Percentiles rank a stretch among this genome's conserved stretches.
Evolutionary conservation across 2,888 invertebrate species (phyloP).

Genomic region (Malthinus flaveolus): DNA sequence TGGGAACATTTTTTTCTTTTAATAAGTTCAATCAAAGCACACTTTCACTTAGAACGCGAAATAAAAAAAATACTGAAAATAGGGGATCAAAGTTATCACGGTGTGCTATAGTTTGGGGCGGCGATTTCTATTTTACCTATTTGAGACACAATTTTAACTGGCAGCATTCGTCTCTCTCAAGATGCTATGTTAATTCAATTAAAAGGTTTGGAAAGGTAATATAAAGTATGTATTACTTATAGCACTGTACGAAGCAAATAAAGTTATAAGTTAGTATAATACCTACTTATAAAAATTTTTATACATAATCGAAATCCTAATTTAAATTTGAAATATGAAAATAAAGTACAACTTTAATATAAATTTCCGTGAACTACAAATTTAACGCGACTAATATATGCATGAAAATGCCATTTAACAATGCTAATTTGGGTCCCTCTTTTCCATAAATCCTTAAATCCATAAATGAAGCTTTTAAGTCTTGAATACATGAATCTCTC

Average conservation of each 20-base stretch:
- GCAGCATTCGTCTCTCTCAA: too few species aligned
- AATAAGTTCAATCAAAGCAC: too few species aligned
- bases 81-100: too few species aligned
- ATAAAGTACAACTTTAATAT: constrained; percentile 10
- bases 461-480: constrained; percentile 27
- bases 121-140: too few species aligned
- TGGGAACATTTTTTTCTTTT: too few species aligned
- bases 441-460: constrained; percentile 29
- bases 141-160: too few species aligned
- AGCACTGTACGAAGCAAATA: background rate
- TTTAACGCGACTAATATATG: constrained; percentile 28
- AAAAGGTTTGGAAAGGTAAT: too few species aligned
- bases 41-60: too few species aligned
- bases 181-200: too few species aligned
- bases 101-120: too few species aligned
- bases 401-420: constrained; percentile 36
- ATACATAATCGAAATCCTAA: background rate
- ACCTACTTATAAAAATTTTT: background rate
- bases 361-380: constrained; percentile 10
- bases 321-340: constrained; percentile 2
- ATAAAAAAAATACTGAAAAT: too few species aligned
- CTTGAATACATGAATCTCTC: constrained; percentile 27
- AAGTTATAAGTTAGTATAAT: background rate
- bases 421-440: constrained; percentile 34
- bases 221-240: background rate